Evolutionary conservation across 2,888 invertebrate genomes (phyloP), one percentile per base, ranked within the genome.

Genomic region (Periphyllus acericola): DNA sequence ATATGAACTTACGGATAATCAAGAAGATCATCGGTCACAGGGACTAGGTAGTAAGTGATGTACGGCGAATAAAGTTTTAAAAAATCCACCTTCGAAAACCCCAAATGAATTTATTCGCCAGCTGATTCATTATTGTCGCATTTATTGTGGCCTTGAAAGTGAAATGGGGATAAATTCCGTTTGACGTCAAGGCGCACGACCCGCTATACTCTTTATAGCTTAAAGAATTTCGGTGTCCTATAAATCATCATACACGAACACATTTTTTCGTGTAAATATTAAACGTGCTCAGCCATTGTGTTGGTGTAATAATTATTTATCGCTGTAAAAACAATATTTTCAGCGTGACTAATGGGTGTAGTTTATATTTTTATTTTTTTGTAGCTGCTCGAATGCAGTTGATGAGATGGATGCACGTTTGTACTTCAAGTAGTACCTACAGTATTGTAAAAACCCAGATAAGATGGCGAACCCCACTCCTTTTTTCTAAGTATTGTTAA

Each of bases 111-210:
- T 82, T 17, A 72, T 52, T 52, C 55, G n/a, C 36, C 72, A n/a
- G n/a, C n/a, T n/a, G 55, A 83, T 72, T 82, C 34, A 55, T 34
- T 36, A 55, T 34, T 36, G 72, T 14, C 71, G 52, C 5, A 55
- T 19, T 72, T n/a, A n/a, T 72, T 4, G 46, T 19, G n/a, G 8
- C n/a, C 72, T 52, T 55, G 34, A 74, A 83, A 72, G 34, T 34
- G 25, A 46, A 32, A 55, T 32, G n/a, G 34, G 34, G 34, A 83
- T 83, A 72, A 72, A 83, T 74, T 34, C 34, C n/a, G 52, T 52
- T n/a, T 17, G 9, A 72, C 52, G 17, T n/a, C 19, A 52, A 40
- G 68, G 8, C 36, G 8, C 5, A 14, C 17, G n/a, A 68, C 29
- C 25, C 29, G 29, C 68, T 29, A 3, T 66, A 11, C 29, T 4